phyloP scores from a whole-genome alignment of 2,797 vertebrate species.

The Falco concolor region DNA sequence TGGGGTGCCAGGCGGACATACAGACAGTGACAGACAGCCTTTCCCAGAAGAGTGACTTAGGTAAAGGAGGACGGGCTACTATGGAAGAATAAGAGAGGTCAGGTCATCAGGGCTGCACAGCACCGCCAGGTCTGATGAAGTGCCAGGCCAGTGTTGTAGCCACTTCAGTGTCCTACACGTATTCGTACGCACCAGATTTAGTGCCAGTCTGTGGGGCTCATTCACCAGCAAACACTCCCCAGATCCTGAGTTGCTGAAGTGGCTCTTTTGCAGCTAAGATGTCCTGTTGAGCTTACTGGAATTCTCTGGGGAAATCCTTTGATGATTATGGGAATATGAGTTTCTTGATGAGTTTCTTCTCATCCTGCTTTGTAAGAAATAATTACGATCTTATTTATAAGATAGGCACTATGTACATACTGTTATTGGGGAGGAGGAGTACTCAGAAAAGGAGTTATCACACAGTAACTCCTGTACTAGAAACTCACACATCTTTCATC shows the following conservation, averaged over 20 bases:
- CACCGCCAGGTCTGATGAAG: neutral
- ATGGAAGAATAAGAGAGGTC: neutral
- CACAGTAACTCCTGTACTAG: neutral
- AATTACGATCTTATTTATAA: neutral
- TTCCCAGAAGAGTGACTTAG: neutral
- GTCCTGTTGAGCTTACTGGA: neutral
- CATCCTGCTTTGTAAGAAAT: neutral
- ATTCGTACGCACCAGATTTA: neutral
- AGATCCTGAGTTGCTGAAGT: neutral
- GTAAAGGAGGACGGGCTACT: neutral
- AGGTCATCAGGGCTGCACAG: neutral
- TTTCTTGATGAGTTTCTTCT: neutral
- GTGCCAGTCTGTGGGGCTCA: fast-evolving
- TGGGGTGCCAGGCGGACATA: neutral
- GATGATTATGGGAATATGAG: neutral
- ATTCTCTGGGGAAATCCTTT: neutral
- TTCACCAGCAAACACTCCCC: neutral
- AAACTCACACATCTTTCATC: neutral
- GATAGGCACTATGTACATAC: neutral
- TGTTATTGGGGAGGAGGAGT: neutral
- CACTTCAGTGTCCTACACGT: neutral
- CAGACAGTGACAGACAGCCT: neutral
- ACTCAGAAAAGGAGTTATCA: neutral
- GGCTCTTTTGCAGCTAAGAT: neutral
- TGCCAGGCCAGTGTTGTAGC: neutral